Evolutionary conservation across 2,888 invertebrate species (phyloP), one percentile per base, ranked within the genome.

Genomic region (Plagodis dolabraria): DNA sequence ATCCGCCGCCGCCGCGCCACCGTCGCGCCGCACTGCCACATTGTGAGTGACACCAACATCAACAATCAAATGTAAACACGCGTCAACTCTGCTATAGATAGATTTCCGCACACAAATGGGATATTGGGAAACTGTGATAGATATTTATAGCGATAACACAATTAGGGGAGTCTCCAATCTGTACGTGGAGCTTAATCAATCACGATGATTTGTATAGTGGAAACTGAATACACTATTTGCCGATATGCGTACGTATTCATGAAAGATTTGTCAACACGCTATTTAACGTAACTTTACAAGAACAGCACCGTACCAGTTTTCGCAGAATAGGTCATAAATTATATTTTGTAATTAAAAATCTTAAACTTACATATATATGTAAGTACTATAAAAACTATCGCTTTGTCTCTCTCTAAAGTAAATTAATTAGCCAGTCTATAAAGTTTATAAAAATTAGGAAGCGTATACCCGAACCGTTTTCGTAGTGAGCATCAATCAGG

Each of bases 121-220:
- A 67, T 22, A 22, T 22, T 22, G 22, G 22, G 22, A 22, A 22
- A 22, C 22, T 22, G 63, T 50, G 57, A 44, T 53, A 33, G 47
- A 42, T 66, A 63, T 65, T 65, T 64, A 67, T 77, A 71, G 64
- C 63, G 63, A 59, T 63, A 69, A 65, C 66, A 65, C 56, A 48
- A 65, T 70, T 64, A 56, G 50, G 47, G 56, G 47, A 22, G 22
- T 1, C 22, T 22, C 22, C 1, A 22, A 22, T 22, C 22, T 22
- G 5, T 7, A 38, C 38, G 1, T 38, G 38, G 9, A 40, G 51
- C 56, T 64, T 65, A 54, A 48, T 49, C 47, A 47, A 56, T 51
- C 56, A 55, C 63, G 34, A 47, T 53, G 61, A 51, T 38, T 48
- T 52, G 47, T 50, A 35, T 45, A 50, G 7, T 8, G 38, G 8